Base-by-base conservation (phyloP, 2,113 vertebrate genomes). In the Hippocampus abdominalis region DNA sequence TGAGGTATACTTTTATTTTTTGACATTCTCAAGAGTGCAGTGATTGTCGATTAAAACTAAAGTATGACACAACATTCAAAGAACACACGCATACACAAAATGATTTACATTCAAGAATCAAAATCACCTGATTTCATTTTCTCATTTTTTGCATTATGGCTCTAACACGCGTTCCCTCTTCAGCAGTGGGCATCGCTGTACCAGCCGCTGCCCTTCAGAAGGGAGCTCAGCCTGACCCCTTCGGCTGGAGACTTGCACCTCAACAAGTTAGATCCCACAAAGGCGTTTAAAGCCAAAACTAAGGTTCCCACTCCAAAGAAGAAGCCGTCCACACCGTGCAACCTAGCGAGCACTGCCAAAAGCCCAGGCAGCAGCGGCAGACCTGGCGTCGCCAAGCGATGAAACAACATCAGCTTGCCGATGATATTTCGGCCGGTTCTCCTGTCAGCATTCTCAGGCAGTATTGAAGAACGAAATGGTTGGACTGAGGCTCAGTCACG, bases 111-210 rank as follows among this genome's bases (percentile, higher is more conserved):
- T 65, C 7, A 8, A 39, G 36, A 36, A 42, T 63, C 36, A 8
- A 32, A 60, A 60, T 32, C 16, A 8, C 27, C 20, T 6, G 12
- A 32, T 21, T 39, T 23, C 29, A 9, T 61, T 29, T 21, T n/a
- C 18, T n/a, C 32, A n/a, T 64, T 64, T 64, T 25, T 44, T 25
- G 40, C 42, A 40, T 25, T 27, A 16, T 25, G 40, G 44, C 61
- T 23, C 29, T 25, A 42, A 64, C n/a, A 23, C 21, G 74, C 16
- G 20, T 74, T 11, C 73, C 69, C 39, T 73, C 74, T 73, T 63
- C 92, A 99, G 97, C 97, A 98, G 86, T 99, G 97, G 96, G 95
- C 96, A 71, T 96, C 94, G 68, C 94, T 98, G 88, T 99, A 97
- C 84, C 96, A 95, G 71, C 96, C 97, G 23, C 91, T 98, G 88